Evolutionary conservation across 2,888 invertebrate species (phyloP), one percentile per base, ranked within the genome.

Genomic region (Drosophila gaucha): DNA sequence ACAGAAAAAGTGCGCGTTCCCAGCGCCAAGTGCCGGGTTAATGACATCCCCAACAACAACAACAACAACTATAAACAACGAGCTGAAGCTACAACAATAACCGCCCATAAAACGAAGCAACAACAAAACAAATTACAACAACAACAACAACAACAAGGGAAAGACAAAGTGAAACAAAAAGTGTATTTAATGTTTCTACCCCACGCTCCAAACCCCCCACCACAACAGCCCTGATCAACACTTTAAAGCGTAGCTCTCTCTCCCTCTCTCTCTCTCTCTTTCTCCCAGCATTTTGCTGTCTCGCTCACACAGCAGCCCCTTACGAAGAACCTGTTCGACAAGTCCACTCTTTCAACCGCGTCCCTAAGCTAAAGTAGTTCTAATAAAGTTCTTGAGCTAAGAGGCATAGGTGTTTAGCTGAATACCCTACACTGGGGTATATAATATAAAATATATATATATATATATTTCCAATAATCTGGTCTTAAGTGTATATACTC

Each of bases 21-120:
- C 84, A 82, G 80, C 74, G 67, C 77, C 72, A 77, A 77, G 77
- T 72, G 69, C 60, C 63, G 54, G 83, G 86, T 86, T 80, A 86
- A 83, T 80, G 83, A 83, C 82, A 86, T 67, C 71, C 31, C 30
- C 36, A 47, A 51, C 60, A 62, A 35, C 30, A 52, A 36, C 24
- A 65, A 24, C 57, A 65, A 52, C 65, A 49, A 67, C 46, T 36
- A 47, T 31, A 18, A 60, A 33, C 31, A 55, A 49, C 26, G n/a
- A 54, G 18, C 38, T 65, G 49, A 31, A 63, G 50, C 43, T 49
- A 82, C 85, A 85, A 63, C 71, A 36, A 58, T 36, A 51, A 51
- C 43, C 16, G 22, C 47, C 54, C 47, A 47, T 47, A 43, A 65
- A 70, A 44, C 18, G 59, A 65, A 55, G 60, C 58, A 64, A 36